Evolutionary conservation across 2,113 vertebrate species (phyloP).

Genomic region (Baryphthengus martii): DNA sequence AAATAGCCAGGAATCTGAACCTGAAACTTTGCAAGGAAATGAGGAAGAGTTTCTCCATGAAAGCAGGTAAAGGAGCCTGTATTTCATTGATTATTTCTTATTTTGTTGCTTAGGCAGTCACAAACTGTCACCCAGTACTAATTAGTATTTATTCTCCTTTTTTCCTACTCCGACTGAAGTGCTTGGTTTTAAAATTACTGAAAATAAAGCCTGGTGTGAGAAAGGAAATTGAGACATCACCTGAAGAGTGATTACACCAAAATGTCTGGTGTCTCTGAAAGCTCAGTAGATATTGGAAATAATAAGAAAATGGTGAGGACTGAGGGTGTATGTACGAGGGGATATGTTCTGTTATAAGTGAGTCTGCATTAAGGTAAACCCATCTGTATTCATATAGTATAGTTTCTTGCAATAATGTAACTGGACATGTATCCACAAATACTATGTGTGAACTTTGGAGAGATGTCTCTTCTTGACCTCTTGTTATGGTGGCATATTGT

Average conservation of each 20-base stretch:
- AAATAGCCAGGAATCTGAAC: constrained; percentile 28
- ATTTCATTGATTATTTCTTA: not conserved
- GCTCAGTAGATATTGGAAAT: not conserved
- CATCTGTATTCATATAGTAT: no score
- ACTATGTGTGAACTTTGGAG: no score
- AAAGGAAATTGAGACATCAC: not conserved
- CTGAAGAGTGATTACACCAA: not conserved
- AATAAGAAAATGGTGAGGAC: not conserved
- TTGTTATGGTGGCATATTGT: no score
- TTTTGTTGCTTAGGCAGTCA: not conserved
- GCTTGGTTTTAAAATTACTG: not conserved
- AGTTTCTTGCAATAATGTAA: no score
- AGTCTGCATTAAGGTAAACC: no score
- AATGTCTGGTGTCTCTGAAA: not conserved
- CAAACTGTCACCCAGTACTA: not conserved
- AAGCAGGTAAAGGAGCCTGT: constrained; percentile 57
- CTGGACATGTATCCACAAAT: no score
- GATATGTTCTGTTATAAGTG: no score
- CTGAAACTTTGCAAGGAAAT: constrained; percentile 21
- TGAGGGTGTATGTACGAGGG: no score
- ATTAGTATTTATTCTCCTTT: not conserved
- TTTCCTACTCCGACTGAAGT: not conserved
- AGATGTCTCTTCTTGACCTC: no score
- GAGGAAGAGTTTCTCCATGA: constrained; percentile 4
- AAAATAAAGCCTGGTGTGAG: not conserved